Conservation (phyloP, 2,113 vertebrate species). For the Scartelaos histophorus region DNA sequence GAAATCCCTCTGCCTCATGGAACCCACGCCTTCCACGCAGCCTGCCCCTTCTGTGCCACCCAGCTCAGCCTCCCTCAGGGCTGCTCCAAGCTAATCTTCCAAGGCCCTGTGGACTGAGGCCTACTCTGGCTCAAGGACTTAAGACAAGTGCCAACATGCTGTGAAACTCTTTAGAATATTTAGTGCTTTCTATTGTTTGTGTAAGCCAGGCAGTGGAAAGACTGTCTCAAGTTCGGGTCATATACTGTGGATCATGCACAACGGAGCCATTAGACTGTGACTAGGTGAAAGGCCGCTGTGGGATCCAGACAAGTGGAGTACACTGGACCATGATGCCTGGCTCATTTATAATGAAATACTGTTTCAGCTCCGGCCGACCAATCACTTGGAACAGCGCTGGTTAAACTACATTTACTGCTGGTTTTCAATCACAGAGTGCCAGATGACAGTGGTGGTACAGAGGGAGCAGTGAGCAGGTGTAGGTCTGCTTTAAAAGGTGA, state of each 20-base stretch:
- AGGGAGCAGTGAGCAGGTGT: constrained; percentile 37
- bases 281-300: constrained; percentile 33
- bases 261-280: constrained; percentile 46
- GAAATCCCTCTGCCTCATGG: constrained; percentile 96
- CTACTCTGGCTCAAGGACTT: constrained; percentile 12
- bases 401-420: constrained; percentile 39
- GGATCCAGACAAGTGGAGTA: constrained; percentile 39
- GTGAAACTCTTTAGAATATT: constrained; percentile 65
- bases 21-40: constrained; percentile 95
- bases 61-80: constrained; percentile 88
- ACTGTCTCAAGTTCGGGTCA: constrained; percentile 40
- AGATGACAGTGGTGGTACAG: constrained; percentile 18
- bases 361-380: constrained; percentile 41
- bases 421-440: constrained; percentile 37
- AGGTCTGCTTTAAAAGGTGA: constrained; percentile 12
- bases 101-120: constrained; percentile 93
- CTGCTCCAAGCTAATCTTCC: constrained; percentile 95
- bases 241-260: constrained; percentile 54
- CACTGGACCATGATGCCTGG: constrained; percentile 39
- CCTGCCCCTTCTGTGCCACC: constrained; percentile 94
- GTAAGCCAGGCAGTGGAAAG: constrained; percentile 41
- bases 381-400: constrained; percentile 35
- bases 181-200: constrained; percentile 56
- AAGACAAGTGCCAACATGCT: constrained; percentile 57
- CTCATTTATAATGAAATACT: constrained; percentile 45